Conservation (phyloP, 2,113 vertebrate genomes). For the Gobius niger region DNA sequence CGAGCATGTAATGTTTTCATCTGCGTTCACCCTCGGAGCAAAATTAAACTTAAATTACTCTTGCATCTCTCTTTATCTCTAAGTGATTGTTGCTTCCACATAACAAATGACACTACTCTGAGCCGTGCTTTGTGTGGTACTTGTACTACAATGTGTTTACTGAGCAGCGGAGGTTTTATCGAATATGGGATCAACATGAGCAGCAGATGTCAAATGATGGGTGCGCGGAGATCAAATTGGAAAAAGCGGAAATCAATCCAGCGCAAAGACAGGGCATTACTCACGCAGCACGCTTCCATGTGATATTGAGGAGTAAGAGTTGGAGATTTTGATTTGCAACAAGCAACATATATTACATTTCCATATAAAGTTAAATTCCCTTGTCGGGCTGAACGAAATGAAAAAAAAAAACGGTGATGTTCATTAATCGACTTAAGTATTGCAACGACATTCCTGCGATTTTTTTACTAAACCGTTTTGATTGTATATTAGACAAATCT, state of each 20-base stretch:
- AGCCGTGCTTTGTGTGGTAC: not conserved
- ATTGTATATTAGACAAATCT: too few relatives aligned
- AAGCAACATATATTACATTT: not conserved
- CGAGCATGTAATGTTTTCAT: slow-evolving; percentile 69
- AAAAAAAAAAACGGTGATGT: not conserved
- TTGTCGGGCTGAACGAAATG: not conserved
- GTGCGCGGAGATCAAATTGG: not conserved
- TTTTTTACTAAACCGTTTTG: too few relatives aligned
- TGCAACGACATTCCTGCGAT: too few relatives aligned
- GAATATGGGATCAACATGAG: not conserved
- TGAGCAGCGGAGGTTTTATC: not conserved
- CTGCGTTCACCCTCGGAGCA: slow-evolving; percentile 55
- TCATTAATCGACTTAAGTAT: too few relatives aligned
- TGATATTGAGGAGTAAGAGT: not conserved
- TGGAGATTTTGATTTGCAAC: not conserved
- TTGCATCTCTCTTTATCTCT: slow-evolving; percentile 20
- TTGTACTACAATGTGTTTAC: slow-evolving; percentile 13
- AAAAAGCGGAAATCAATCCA: slow-evolving; percentile 6
- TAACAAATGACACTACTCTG: slow-evolving; percentile 2
- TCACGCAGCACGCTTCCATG: not conserved
- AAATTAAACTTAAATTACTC: slow-evolving; percentile 66
- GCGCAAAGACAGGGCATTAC: slow-evolving; percentile 5
- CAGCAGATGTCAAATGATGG: slow-evolving; percentile 8
- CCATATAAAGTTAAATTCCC: not conserved
- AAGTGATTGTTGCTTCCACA: slow-evolving; percentile 38